Percentiles rank a stretch among this genome's conserved stretches.
Conservation (phyloP, 2,113 vertebrate species). For the Bufo gargarizans region DNA sequence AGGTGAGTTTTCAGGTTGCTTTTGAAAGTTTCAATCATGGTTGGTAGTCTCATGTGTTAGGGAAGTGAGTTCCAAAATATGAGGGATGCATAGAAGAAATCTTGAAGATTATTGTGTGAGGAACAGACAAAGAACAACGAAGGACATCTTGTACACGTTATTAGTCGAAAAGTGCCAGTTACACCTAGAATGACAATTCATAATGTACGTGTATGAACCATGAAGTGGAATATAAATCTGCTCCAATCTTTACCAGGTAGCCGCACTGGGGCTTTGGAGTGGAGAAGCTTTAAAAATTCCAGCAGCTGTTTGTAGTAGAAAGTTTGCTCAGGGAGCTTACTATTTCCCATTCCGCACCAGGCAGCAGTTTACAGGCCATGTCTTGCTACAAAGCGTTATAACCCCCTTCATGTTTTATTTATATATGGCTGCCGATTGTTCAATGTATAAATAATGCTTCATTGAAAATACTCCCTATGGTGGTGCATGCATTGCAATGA, state of each 20-base stretch:
- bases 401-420: background rate
- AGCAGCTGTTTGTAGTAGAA: background rate
- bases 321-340: background rate
- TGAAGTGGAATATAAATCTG: background rate
- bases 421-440: background rate
- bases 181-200: background rate
- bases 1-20: no score
- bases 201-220: background rate
- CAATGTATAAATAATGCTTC: background rate
- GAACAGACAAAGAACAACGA: no score
- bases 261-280: background rate
- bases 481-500: background rate
- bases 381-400: background rate
- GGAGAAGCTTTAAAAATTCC: background rate
- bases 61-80: no score
- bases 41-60: no score
- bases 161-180: background rate
- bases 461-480: background rate
- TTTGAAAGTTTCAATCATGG: no score
- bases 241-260: background rate
- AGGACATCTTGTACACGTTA: background rate
- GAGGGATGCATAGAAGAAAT: no score
- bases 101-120: no score
- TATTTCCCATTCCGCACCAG: background rate
- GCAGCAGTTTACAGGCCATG: background rate